Conservation (phyloP, 1,140 invertebrate genomes). For the Conus betulinus region DNA sequence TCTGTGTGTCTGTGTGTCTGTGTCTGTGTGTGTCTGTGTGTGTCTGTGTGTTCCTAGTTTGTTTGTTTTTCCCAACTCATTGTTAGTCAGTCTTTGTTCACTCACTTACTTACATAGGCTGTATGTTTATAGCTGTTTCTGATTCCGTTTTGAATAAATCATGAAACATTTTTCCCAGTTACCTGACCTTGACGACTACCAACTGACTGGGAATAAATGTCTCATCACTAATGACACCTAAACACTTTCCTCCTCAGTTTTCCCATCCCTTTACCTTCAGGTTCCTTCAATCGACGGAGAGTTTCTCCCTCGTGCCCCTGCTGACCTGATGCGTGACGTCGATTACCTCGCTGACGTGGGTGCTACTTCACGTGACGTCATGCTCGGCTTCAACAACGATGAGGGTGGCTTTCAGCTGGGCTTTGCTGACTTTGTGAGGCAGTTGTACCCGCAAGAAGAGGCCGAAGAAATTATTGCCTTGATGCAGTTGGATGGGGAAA, state of each 20-base stretch:
- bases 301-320: slow-evolving; percentile 35
- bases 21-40: no score
- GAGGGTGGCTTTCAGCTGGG: background rate
- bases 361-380: slow-evolving; percentile 6
- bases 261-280: background rate
- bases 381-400: slow-evolving; percentile 21
- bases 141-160: background rate
- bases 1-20: no score
- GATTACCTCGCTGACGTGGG: slow-evolving; percentile 9
- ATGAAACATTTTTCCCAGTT: background rate
- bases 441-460: background rate
- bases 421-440: background rate
- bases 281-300: slow-evolving; percentile 46
- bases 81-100: no score
- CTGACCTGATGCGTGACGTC: slow-evolving; percentile 23
- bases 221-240: background rate
- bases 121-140: background rate
- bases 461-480: no score
- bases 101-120: no score
- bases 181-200: background rate
- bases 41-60: no score
- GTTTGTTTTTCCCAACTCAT: no score
- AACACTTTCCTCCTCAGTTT: background rate
- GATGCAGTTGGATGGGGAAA: background rate
- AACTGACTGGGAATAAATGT: background rate